Evolutionary conservation across 2,888 invertebrate genomes (phyloP).

Genomic region (Drosophila kokeensis): DNA sequence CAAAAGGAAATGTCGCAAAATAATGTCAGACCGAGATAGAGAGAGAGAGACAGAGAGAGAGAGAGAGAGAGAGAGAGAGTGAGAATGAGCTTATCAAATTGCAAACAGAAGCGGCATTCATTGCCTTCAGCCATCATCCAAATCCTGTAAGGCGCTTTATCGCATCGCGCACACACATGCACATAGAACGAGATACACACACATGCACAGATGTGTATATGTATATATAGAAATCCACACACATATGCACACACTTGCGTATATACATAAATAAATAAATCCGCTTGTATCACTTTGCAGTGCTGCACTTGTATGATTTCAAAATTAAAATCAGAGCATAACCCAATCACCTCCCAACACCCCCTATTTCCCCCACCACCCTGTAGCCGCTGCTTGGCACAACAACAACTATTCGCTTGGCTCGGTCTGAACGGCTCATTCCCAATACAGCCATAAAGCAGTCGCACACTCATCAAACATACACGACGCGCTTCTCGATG

Average conservation of each 20-base stretch:
- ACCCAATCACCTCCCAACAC: slow-evolving; percentile 62
- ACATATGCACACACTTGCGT: slow-evolving; percentile 2
- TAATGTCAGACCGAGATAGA: slow-evolving; percentile 65
- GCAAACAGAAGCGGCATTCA: slow-evolving; percentile 67
- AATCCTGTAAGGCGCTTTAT: slow-evolving; percentile 79
- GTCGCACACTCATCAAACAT: slow-evolving; percentile 78
- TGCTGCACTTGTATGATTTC: slow-evolving; percentile 74
- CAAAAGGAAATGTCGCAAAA: slow-evolving; percentile 70
- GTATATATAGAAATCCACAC: background rate
- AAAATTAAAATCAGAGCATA: slow-evolving; percentile 79
- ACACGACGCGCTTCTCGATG: slow-evolving; percentile 36
- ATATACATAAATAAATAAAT: slow-evolving; percentile 66
- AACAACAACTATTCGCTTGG: slow-evolving; percentile 34
- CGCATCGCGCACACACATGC: slow-evolving; percentile 56
- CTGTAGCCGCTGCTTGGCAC: slow-evolving; percentile 23
- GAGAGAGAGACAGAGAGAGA: background rate
- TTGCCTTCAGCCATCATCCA: slow-evolving; percentile 73
- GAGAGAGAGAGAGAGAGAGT: slow-evolving; percentile 34
- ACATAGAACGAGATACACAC: slow-evolving; percentile 20
- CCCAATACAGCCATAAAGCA: slow-evolving; percentile 78
- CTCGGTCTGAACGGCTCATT: slow-evolving; percentile 63
- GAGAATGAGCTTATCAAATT: slow-evolving; percentile 71
- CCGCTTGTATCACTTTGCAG: slow-evolving; percentile 69
- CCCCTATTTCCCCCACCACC: background rate
- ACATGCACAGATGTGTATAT: slow-evolving; percentile 12